Conservation (phyloP, 1,140 invertebrate genomes). For the Platyura marginata region DNA sequence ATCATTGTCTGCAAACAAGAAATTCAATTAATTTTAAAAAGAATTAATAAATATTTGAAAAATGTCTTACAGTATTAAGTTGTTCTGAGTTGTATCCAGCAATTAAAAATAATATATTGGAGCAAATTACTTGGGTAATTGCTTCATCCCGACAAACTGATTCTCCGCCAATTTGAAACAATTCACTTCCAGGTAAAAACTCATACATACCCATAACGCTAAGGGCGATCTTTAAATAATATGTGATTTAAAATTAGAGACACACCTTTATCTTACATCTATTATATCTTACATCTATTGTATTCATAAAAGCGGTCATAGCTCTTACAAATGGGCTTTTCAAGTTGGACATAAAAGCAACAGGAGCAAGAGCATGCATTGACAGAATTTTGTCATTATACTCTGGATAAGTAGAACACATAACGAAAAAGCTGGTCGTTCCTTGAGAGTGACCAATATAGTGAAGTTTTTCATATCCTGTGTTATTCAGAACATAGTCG, state of each 20-base stretch:
- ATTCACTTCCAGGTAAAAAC: constrained; percentile 23
- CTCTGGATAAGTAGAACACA: constrained; percentile 38
- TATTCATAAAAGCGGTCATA: constrained; percentile 15
- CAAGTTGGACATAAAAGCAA: constrained; percentile 16
- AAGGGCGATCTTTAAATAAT: constrained; percentile 18
- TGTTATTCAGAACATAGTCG: constrained; percentile 31
- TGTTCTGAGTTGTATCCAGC: constrained; percentile 23
- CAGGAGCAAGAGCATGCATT: constrained; percentile 44
- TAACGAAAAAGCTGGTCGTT: constrained; percentile 37
- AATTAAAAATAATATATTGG: constrained; percentile 28
- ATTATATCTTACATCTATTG: constrained; percentile 15
- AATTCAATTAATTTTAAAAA: too few relatives aligned
- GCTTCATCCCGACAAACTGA: constrained; percentile 18
- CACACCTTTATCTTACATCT: too few relatives aligned
- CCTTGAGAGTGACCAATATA: constrained; percentile 46
- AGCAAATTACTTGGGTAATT: not conserved
- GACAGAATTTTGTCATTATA: constrained; percentile 42
- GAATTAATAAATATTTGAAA: too few relatives aligned
- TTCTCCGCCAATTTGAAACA: constrained; percentile 22
- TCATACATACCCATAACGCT: constrained; percentile 26
- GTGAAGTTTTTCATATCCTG: constrained; percentile 31
- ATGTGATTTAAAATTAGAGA: too few relatives aligned
- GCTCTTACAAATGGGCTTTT: not conserved
- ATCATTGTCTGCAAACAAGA: constrained; percentile 37
- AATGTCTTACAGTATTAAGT: constrained; percentile 13